Percentiles rank a stretch among this genome's conserved stretches.
phyloP scores from a whole-genome alignment of 1,140 invertebrate genomes.

The Battus philenor region DNA sequence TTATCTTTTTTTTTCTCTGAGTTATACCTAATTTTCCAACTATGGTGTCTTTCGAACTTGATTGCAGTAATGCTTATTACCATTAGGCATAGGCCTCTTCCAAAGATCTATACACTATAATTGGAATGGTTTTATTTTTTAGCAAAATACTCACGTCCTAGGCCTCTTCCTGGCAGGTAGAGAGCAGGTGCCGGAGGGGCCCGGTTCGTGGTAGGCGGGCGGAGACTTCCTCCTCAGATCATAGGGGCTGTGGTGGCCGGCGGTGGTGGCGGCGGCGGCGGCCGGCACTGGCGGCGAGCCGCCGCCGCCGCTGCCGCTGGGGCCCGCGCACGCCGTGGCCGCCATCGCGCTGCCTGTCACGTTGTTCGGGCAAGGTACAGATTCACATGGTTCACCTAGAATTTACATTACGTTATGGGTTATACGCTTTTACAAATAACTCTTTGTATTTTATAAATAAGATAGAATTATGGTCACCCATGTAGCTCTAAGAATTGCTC shows the following conservation, averaged over 20 bases:
- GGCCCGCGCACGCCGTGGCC: conserved; percentile 59
- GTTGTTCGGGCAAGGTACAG: conserved; percentile 82
- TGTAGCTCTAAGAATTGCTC: too few species aligned
- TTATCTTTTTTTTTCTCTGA: too few species aligned
- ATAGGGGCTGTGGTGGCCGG: conserved; percentile 88
- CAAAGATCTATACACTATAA: too few species aligned
- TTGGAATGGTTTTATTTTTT: too few species aligned
- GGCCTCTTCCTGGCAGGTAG: conserved; percentile 89
- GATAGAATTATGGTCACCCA: too few species aligned
- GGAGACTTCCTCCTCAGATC: conserved; percentile 89
- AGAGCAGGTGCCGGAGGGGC: conserved; percentile 79
- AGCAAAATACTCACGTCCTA: conserved; percentile 81
- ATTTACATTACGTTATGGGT: too few species aligned
- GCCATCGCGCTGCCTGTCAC: conserved; percentile 76
- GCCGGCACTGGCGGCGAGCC: conserved; percentile 57
- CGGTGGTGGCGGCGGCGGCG: conserved; percentile 65
- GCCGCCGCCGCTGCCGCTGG: conserved; percentile 65
- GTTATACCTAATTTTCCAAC: too few species aligned
- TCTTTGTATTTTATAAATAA: too few species aligned
- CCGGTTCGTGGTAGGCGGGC: conserved; percentile 80
- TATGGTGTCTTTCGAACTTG: too few species aligned
- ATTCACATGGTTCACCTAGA: conserved; percentile 84
- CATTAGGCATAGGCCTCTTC: too few species aligned
- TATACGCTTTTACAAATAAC: too few species aligned
- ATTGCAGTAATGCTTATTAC: too few species aligned